Evolutionary conservation across 2,113 vertebrate genomes (phyloP), one percentile per base, ranked within the genome.

Genomic region (Tyto alba): DNA sequence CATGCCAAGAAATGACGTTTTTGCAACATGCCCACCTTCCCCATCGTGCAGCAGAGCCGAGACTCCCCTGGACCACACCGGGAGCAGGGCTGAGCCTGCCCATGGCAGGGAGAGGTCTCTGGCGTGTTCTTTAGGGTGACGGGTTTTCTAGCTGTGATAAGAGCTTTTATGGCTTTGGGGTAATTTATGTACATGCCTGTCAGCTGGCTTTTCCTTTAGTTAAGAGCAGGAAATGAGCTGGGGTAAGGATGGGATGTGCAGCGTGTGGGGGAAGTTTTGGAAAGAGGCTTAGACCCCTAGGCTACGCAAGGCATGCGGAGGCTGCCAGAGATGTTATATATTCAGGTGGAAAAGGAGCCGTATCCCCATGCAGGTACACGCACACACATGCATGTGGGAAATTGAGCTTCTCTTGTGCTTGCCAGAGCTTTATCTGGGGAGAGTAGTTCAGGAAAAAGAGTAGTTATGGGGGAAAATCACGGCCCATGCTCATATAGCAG

Each of bases 231-330:
- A 93, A 64, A 71, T 0, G 13, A 85, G 55, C 40, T 27, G 80
- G 55, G 43, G 19, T 85, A 9, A 56, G 66, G 69, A 48, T 10
- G 73, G 38, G 68, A 71, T 59, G 41, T 16, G 72, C 82, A 66
- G 53, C 0, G 1, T 1, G 8, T 34, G 83, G 21, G 89, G 91
- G 73, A 80, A 81, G 38, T 41, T 88, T 93, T 77, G 90, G 90
- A 23, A 69, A n/a, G 68, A 67, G 41, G 22, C 9, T 94, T 40
- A 40, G 76, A 76, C 18, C 75, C 21, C 16, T 1, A 53, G 68
- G 87, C 84, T 67, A 25, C 1, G 0, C 0, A 4, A 75, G 57
- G 68, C 63, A 13, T 4, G n/a, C 0, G 7, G 69, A 67, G 62
- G n/a, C 57, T 85, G 38, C 83, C 9, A 7, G 60, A 29, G n/a